Percentiles rank a stretch among this genome's conserved stretches.
Conservation (phyloP, 2,888 invertebrate genomes). For the Caenorhabditis becei region DNA sequence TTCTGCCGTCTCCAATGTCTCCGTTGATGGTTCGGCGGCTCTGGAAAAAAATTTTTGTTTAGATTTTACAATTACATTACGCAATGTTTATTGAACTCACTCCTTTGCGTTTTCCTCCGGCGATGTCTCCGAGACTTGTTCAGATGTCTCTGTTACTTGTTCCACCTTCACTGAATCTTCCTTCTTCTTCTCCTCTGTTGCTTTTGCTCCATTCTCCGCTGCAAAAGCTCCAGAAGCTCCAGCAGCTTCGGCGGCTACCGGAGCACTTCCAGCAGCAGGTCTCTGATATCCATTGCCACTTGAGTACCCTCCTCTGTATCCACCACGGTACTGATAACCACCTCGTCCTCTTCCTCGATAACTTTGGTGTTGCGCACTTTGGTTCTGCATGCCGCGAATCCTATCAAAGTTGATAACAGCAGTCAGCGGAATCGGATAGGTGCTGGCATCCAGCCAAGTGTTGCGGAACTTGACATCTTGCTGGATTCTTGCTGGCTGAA, state of each 20-base stretch:
- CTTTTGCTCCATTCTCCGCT: neutral
- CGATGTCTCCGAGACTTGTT: no score
- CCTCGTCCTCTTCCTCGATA: constrained; percentile 24
- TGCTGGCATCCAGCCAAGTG: constrained; percentile 70
- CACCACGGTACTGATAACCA: constrained; percentile 33
- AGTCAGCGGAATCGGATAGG: constrained; percentile 23
- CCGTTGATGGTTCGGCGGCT: neutral
- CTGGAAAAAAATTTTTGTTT: no score
- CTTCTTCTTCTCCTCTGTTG: neutral
- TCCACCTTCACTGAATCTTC: no score
- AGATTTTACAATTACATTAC: no score
- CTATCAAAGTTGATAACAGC: constrained; percentile 24
- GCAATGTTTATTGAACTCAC: neutral
- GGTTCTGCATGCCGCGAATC: neutral
- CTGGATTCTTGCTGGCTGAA: constrained; percentile 17
- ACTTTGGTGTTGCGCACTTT: neutral
- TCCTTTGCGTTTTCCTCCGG: neutral
- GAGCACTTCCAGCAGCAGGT: neutral
- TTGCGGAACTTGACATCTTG: constrained; percentile 69
- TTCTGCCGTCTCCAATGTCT: neutral
- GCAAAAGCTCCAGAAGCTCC: no score
- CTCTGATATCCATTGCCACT: neutral
- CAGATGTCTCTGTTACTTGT: no score
- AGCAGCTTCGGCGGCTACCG: no score
- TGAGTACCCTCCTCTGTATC: constrained; percentile 4